These are phyloP conservation scores for Gyps fulvus DNA, from an alignment of 2,113 vertebrate genomes.

Conservation along the genomic window DNA sequence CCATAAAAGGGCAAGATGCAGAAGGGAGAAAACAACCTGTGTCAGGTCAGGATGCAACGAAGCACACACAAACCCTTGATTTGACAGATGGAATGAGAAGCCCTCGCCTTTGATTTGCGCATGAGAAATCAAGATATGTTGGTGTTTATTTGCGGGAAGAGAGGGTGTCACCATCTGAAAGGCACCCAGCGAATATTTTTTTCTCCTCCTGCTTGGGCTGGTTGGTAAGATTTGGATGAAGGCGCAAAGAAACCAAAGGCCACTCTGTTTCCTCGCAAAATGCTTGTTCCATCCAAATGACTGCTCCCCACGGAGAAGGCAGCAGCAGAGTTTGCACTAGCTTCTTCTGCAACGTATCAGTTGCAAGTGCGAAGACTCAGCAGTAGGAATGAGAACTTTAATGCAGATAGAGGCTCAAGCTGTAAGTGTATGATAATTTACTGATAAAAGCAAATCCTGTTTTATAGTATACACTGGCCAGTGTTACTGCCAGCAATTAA, in stretches of 20 bases:
- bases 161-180: background rate
- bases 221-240: background rate
- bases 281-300: background rate
- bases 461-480: background rate
- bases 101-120: background rate
- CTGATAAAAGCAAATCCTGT: background rate
- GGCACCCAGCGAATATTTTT: background rate
- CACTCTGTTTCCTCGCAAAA: background rate
- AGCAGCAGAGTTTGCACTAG: background rate
- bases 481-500: background rate
- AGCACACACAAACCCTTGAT: background rate
- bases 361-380: background rate
- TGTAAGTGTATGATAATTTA: background rate
- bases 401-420: background rate
- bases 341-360: accelerated
- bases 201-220: background rate
- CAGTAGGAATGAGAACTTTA: background rate
- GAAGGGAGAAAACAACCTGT: background rate
- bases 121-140: background rate
- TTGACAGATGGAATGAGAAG: background rate
- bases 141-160: background rate
- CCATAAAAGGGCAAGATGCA: background rate
- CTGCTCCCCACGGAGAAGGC: background rate
- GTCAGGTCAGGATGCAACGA: background rate
- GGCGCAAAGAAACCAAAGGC: background rate